phyloP scores from a whole-genome alignment of 1,140 invertebrate species.

The Lutraria rhynchaena region DNA sequence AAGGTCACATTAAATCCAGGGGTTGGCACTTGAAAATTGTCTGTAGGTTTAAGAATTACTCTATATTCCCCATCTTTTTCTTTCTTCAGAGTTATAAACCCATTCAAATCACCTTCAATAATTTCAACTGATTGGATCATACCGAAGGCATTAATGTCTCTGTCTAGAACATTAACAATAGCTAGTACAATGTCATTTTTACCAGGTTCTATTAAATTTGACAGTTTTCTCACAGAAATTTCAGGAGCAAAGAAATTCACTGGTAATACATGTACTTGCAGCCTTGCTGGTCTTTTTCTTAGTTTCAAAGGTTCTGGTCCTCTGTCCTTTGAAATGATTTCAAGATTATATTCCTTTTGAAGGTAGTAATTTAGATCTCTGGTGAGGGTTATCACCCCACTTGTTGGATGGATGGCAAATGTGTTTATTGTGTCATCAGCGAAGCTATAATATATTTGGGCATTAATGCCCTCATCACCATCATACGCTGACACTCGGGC shows the following conservation, averaged over 20 bases:
- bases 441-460: conserved; percentile 98
- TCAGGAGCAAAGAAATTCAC: conserved; percentile 94
- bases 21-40: conserved; percentile 87
- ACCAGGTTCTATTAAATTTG: conserved; percentile 90
- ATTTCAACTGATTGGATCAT: conserved; percentile 92
- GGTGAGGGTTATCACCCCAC: conserved; percentile 93
- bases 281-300: conserved; percentile 85
- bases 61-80: conserved; percentile 84
- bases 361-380: conserved; percentile 85
- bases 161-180: conserved; percentile 92
- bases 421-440: conserved; percentile 88
- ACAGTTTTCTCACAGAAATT: conserved; percentile 89
- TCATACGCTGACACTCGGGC: conserved; percentile 90
- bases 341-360: conserved; percentile 86
- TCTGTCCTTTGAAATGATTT: conserved; percentile 92
- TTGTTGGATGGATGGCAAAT: conserved; percentile 96
- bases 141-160: conserved; percentile 92
- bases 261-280: conserved; percentile 90
- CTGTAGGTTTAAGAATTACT: conserved; percentile 83
- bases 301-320: conserved; percentile 85
- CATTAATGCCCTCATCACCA: conserved; percentile 96
- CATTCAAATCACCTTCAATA: conserved; percentile 89
- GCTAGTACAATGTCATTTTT: conserved; percentile 86
- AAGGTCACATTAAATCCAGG: conserved; percentile 89
- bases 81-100: conserved; percentile 89